Base-by-base conservation (phyloP, 2,888 invertebrate genomes). In the Cephus runcator region DNA sequence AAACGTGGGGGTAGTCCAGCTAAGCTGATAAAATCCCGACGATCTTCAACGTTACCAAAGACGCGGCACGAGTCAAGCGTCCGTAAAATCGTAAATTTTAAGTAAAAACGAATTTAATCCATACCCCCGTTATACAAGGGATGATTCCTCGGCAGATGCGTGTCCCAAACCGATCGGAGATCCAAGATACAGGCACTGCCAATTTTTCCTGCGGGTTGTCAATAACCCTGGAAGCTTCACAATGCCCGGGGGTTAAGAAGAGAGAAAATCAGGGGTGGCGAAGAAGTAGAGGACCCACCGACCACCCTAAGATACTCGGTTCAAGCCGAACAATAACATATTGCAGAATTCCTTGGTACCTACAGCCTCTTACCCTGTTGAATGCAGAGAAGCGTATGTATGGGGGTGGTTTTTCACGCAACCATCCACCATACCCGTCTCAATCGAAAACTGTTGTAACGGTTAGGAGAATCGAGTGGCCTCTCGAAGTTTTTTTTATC, bases 121-220 rank as follows among this genome's bases (percentile, higher is more conserved):
- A 6, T 6, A 15, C 40, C 40, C 40, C 40, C 15, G 40, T 40
- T 40, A 40, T 40, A 40, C 40, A 6, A 40, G 40, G 40, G 40
- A 69, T 33, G 69, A 69, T 69, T 69, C 69, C 69, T 11, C 15
- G 85, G 86, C 85, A 85, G 85, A 85, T 85, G 85, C 86, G 85
- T 83, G 80, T 86, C 82, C 83, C 77, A 83, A 84, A 87, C 83
- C 84, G 83, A 85, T 83, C 82, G 79, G 79, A 86, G 84, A 86
- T 84, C 85, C 78, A 75, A 83, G 88, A 88, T 90, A 88, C 88
- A 40, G 40, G 15, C 40, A 87, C 89, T 86, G 89, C 88, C 89
- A 89, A 90, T 89, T 89, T 89, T 86, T 87, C 83, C 85, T 87
- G 87, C 84, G 87, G 87, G 85, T 88, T 89, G 86, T 89, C 88